Percentiles rank a stretch among this genome's conserved stretches.
Conservation (phyloP, 2,888 invertebrate genomes). For the Cylindroiulus punctatus region DNA sequence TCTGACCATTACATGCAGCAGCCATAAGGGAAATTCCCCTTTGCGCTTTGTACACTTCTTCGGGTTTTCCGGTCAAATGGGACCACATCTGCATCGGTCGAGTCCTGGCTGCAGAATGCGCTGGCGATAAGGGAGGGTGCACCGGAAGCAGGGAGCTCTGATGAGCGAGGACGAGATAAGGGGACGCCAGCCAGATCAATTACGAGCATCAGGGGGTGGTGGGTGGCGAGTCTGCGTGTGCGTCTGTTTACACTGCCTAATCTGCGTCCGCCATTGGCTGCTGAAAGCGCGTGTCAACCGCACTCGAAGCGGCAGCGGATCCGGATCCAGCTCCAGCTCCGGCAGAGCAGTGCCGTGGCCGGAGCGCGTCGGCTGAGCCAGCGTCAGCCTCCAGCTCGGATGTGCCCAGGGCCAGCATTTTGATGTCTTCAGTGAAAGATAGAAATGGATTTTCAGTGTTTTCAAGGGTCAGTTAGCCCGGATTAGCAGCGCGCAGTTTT, state of each 20-base stretch:
- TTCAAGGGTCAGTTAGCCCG: too few species aligned
- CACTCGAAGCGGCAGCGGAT: background rate
- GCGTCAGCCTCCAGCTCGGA: too few species aligned
- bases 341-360: background rate
- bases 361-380: too few species aligned
- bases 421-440: too few species aligned
- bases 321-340: background rate
- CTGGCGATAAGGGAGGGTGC: background rate
- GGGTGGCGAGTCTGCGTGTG: background rate
- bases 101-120: background rate
- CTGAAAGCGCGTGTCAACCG: background rate
- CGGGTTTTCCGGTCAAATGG: too few species aligned
- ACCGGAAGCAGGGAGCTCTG: background rate
- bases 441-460: too few species aligned
- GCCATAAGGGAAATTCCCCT: too few species aligned
- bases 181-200: conserved; percentile 11
- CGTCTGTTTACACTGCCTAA: conserved; percentile 38
- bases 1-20: too few species aligned
- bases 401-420: too few species aligned
- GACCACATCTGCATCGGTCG: too few species aligned
- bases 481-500: too few species aligned
- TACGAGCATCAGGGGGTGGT: background rate
- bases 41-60: too few species aligned
- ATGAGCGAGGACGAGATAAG: conserved; percentile 38
- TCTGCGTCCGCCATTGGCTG: conserved; percentile 10